Evolutionary conservation across 2,113 vertebrate genomes (phyloP).

Genomic region (Hyperoodon ampullatus): DNA sequence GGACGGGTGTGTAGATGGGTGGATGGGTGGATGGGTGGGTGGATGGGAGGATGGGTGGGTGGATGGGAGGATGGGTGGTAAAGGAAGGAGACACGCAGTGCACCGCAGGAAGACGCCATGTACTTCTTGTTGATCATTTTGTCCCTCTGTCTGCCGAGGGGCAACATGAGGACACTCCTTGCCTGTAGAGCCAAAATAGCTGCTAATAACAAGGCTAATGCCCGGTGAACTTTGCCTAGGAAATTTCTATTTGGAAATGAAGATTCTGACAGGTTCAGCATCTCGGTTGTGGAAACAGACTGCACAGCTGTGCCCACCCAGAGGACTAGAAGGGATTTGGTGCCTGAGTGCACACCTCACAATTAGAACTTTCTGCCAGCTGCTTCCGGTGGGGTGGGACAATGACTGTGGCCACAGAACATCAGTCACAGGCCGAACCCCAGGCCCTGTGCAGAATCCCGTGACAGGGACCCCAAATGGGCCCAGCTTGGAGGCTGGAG

Average conservation of each 20-base stretch:
- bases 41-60: not conserved
- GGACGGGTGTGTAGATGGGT: too few relatives aligned
- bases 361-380: constrained; percentile 64
- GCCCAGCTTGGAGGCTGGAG: not conserved
- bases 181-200: not conserved
- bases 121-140: not conserved
- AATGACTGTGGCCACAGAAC: not conserved
- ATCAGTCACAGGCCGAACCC: not conserved
- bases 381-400: fast-evolving
- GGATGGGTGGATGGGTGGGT: not conserved
- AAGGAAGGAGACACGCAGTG: not conserved
- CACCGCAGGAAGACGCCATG: not conserved
- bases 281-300: not conserved
- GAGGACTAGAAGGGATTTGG: not conserved
- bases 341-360: constrained; percentile 53
- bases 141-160: not conserved
- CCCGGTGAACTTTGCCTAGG: not conserved
- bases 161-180: not conserved
- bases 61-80: not conserved
- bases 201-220: not conserved
- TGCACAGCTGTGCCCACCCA: not conserved
- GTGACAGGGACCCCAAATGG: not conserved
- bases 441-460: fast-evolving
- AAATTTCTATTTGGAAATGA: not conserved
- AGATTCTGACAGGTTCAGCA: not conserved